A percentile compares a stretch with the other conserved stretches of the same genome.
Evolutionary conservation across 2,113 vertebrate genomes (phyloP).

Genomic region (Myotis yumanensis): DNA sequence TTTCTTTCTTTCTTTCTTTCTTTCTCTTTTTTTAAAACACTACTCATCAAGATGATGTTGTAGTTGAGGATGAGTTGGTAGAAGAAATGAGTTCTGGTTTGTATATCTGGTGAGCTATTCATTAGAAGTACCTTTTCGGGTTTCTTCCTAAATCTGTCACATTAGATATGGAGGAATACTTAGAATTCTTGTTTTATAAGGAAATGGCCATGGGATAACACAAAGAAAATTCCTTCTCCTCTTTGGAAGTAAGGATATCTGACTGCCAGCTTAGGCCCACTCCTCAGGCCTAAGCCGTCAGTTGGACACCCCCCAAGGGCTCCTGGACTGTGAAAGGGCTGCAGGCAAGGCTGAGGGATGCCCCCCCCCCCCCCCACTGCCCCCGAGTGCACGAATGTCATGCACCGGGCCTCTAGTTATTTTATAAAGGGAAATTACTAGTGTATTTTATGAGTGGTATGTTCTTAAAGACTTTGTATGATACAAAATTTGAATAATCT

Average conservation of each 20-base stretch:
- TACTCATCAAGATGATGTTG: background rate
- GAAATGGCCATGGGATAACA: background rate
- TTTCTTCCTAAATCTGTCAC: background rate
- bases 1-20: too few species aligned
- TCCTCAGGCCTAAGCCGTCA: too few species aligned
- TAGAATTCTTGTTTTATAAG: background rate
- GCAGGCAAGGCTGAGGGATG: too few species aligned
- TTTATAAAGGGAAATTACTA: too few species aligned
- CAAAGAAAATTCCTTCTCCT: background rate
- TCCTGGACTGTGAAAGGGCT: too few species aligned
- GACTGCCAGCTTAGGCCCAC: too few species aligned
- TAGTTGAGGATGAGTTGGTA: background rate
- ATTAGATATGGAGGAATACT: background rate
- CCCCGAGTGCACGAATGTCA: too few species aligned
- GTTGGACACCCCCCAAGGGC: too few species aligned
- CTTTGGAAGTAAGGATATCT: background rate
- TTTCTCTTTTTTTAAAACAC: background rate
- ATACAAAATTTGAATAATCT: constrained; percentile 6
- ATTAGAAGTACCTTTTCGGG: background rate
- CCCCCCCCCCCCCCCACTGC: accelerated
- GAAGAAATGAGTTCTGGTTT: constrained; percentile 7
- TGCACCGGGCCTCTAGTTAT: too few species aligned
- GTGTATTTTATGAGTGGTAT: background rate
- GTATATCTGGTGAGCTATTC: background rate
- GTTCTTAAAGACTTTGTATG: background rate